Evolutionary conservation across 2,797 vertebrate genomes (phyloP).

Genomic region (Zonotrichia albicollis): DNA sequence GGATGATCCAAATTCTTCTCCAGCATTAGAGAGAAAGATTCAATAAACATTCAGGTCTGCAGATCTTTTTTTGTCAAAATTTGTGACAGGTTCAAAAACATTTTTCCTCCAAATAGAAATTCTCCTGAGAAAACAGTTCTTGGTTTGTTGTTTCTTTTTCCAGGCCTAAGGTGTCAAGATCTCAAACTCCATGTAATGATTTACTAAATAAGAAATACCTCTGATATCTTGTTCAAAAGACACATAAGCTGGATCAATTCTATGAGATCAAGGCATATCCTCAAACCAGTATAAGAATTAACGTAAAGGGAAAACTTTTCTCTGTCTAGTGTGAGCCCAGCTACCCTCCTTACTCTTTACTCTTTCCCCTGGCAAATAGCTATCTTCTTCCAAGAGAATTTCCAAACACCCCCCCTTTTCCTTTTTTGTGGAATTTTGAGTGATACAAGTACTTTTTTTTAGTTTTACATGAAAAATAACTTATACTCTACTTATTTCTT

Average conservation of each 20-base stretch:
- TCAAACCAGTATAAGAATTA: neutral
- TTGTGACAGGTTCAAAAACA: neutral
- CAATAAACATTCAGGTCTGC: neutral
- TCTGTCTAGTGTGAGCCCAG: neutral
- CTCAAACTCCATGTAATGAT: neutral
- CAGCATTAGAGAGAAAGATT: neutral
- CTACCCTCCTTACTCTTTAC: neutral
- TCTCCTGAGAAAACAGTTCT: neutral
- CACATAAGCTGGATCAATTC: neutral
- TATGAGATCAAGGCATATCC: neutral
- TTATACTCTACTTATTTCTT: neutral
- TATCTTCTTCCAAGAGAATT: neutral
- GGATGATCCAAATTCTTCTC: neutral
- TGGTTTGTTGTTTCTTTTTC: neutral
- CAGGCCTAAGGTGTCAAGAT: neutral
- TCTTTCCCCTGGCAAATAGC: neutral
- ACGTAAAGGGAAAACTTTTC: neutral
- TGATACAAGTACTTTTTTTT: neutral
- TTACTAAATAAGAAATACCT: neutral
- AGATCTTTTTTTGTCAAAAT: neutral
- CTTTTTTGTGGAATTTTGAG: neutral
- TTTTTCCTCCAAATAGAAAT: neutral
- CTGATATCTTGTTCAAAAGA: neutral
- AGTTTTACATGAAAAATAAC: neutral
- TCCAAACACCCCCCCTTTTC: rapidly evolving